Base-by-base conservation (phyloP, 1,140 invertebrate genomes). In the Hypothenemus hampei region DNA sequence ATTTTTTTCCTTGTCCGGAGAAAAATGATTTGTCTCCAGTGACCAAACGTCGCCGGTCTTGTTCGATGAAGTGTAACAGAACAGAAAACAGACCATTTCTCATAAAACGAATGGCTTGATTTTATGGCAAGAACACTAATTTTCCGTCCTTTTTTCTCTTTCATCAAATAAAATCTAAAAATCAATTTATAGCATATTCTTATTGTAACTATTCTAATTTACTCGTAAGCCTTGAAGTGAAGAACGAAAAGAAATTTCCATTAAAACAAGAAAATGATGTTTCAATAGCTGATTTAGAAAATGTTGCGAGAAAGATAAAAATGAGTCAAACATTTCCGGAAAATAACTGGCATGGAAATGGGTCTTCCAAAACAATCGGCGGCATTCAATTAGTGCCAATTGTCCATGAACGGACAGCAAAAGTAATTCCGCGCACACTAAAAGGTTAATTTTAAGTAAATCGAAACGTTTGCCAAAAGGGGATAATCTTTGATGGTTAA, bases 1-100 rank as follows among this genome's bases (percentile, higher is more conserved):
- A 35, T 36, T 48, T 48, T 48, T 48, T 48, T 31, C 18, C 19
- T 22, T 29, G 41, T 48, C 45, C 19, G 29, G 18, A 33, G 45
- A 48, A 48, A 48, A 48, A 48, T 48, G 45, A 48, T 48, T 35
- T 48, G 45, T 48, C 45, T 48, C 45, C 31, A 48, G 45, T 48
- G 45, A 48, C 45, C 45, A 35, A 48, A 48, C 45, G 31, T 48
- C 29, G 29, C 36, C 45, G 22, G 29, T 31, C 29, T 21, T 48
- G 45, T 48, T 33, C 45, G 31, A 21, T 36, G 44, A 46, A 46
- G 44, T 20, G 45, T 36, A 43, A 21, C 40, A 23, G 36, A 45
- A 29, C 24, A 45, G 45, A 48, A 48, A 48, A 48, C 45, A 48
- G 21, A 21, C 29, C 19, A 48, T 48, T 48, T 48, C 45, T 48